Evolutionary conservation across 2,113 vertebrate genomes (phyloP), one percentile per base, ranked within the genome.

Genomic region (Lichenostomus cassidix): DNA sequence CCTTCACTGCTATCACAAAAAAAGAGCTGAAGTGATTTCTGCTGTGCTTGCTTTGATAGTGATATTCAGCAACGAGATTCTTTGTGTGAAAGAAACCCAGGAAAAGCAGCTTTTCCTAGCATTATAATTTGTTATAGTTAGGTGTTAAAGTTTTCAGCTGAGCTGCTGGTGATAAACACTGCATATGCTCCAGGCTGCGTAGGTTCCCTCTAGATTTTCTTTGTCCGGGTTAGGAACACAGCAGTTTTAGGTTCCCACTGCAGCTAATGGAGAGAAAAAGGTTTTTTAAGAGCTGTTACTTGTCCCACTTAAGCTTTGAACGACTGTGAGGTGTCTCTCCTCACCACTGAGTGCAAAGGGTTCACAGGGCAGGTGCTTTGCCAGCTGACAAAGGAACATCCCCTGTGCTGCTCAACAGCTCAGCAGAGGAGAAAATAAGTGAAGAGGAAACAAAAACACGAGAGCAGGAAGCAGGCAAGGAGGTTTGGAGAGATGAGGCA

Each of bases 41-140:
- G 79, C 83, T 93, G 79, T 77, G 82, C 83, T 87, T 75, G 64
- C 90, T 95, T 92, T 94, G 75, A 93, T 90, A 94, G 94, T 39
- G 50, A 80, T 83, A 94, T 73, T 87, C 89, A 93, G 95, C 90
- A 92, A 60, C 0, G 8, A 88, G 74, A 88, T 71, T 67, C 87
- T 93, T 69, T 95, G 90, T 95, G 92, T 70, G 80, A 89, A 95
- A 95, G 76, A 86, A 94, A 94, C 59, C 53, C 84, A 94, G 68
- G 79, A 94, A 92, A 92, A 94, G 82, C 55, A 88, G 90, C 73
- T 92, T 92, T 92, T 91, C 82, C 93, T 70, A 94, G 85, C 75
- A 80, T 85, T 89, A 58, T 39, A 28, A 82, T 97, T 92, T 87
- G 82, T 79, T 85, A 83, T 9, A 91, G 74, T 79, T 59, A 85